phyloP scores from a whole-genome alignment of 1,140 invertebrate species.

The Drosophila prosaltans region DNA sequence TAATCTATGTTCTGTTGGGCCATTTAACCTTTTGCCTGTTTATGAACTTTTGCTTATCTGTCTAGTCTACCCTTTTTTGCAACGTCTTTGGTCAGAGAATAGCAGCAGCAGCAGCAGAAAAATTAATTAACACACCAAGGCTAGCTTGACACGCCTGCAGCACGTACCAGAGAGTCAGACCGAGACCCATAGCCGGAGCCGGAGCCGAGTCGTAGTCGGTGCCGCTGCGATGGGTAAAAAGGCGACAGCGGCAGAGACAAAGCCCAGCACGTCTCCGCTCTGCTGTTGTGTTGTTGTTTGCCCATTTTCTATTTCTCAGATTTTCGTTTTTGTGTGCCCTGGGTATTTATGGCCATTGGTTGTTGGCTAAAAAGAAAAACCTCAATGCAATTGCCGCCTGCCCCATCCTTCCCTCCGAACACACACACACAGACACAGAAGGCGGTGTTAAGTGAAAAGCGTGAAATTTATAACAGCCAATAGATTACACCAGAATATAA shows the following conservation, averaged over 20 bases:
- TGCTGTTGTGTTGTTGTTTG: slow-evolving; percentile 32
- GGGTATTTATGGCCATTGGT: slow-evolving; percentile 53
- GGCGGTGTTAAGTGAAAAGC: slow-evolving; percentile 61
- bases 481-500: slow-evolving; percentile 65
- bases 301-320: slow-evolving; percentile 60
- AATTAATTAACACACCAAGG: slow-evolving; percentile 68
- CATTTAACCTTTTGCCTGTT: background rate
- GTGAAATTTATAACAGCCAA: slow-evolving; percentile 69
- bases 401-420: background rate
- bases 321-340: slow-evolving; percentile 52
- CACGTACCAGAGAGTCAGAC: slow-evolving; percentile 47
- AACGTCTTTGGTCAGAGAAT: slow-evolving; percentile 21
- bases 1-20: too few species aligned
- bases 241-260: slow-evolving; percentile 15
- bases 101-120: slow-evolving; percentile 40
- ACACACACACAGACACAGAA: background rate
- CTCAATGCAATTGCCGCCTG: slow-evolving; percentile 42
- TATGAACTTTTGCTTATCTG: background rate
- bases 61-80: background rate
- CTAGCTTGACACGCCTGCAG: slow-evolving; percentile 53
- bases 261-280: slow-evolving; percentile 48
- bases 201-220: slow-evolving; percentile 22
- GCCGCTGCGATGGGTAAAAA: background rate
- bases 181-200: slow-evolving; percentile 23
- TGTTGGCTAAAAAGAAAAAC: slow-evolving; percentile 38